Percentiles rank a stretch among this genome's conserved stretches.
phyloP scores from a whole-genome alignment of 53 echinoderm and acorn worm species.

The Patiria pectinifera region DNA sequence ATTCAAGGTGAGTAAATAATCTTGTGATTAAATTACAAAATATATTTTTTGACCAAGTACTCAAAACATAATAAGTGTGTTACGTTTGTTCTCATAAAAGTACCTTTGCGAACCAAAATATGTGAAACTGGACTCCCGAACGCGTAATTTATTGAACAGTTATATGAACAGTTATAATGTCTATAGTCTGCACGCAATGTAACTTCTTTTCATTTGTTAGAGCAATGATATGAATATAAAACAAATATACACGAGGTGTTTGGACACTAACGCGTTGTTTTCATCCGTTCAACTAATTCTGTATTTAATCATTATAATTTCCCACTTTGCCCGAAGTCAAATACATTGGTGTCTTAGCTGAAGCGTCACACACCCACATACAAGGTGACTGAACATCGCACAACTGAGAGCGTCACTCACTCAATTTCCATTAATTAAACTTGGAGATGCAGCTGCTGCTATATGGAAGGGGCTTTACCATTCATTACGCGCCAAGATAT shows the following conservation, averaged over 20 bases:
- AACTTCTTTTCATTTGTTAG: background rate
- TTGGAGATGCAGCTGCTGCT: slow-evolving; percentile 2
- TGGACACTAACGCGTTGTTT: background rate
- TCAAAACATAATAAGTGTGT: too few relatives aligned
- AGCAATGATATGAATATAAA: background rate
- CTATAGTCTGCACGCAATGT: background rate
- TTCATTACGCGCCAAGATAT: slow-evolving; percentile 9
- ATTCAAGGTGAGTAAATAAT: background rate
- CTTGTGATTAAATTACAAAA: too few relatives aligned
- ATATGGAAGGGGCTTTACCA: background rate
- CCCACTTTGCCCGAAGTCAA: background rate
- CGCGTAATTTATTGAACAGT: too few relatives aligned
- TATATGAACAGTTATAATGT: too few relatives aligned
- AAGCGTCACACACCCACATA: background rate
- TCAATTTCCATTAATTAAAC: slow-evolving; percentile 44
- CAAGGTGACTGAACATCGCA: slow-evolving; percentile 16
- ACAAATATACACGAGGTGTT: background rate
- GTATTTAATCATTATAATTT: background rate
- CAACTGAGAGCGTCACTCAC: background rate
- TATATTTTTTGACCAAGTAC: too few relatives aligned
- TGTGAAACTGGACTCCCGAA: too few relatives aligned
- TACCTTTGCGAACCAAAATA: too few relatives aligned
- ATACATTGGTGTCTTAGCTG: background rate
- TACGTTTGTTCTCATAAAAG: too few relatives aligned
- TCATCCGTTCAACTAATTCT: background rate